Base-by-base conservation (phyloP, 2,797 vertebrate genomes). In the Leptatherina wallacei region DNA sequence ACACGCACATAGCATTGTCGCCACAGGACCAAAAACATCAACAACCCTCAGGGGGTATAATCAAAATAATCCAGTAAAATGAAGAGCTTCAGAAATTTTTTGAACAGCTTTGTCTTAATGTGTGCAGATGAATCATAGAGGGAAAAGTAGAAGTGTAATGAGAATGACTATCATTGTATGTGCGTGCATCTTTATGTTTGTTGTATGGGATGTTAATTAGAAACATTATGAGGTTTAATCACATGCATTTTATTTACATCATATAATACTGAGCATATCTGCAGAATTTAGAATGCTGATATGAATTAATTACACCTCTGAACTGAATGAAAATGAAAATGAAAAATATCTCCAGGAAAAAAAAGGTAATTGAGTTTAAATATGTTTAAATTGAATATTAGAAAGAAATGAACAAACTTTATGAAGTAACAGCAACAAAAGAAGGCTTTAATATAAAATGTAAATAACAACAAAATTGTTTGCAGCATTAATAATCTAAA, bases 1-100 rank as follows among this genome's bases (percentile, higher is more conserved):
- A 55, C 64, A 57, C 84, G 79, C 42, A 68, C 69, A 65, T 27
- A 1, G 73, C 70, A 84, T 69, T 82, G 85, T 85, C 82, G 80
- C 80, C 73, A 59, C 54, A 73, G 71, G 71, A 87, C 55, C 60
- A 70, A 73, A 78, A 67, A 76, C 24, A 80, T 87, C 69, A 84
- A 59, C 61, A 60, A 65, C 13, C 75, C 89, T 30, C 85, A 20
- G 75, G 86, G 83, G 89, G 75, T 71, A 36, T 80, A 78, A 90
- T 90, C 89, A 89, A 89, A 87, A 84, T 80, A 80, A 90, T 81
- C 85, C 80, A 71, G 75, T 67, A 65, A 85, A 89, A 89, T 81
- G 35, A 84, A 77, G 57, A 75, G 73, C 64, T 65, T 78, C 59
- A 75, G 40, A 84, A 82, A 61, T 64, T 27, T 77, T 80, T 36